Evolutionary conservation across 2,888 invertebrate genomes (phyloP), one percentile per base, ranked within the genome.

Genomic region (Microchrysa polita): DNA sequence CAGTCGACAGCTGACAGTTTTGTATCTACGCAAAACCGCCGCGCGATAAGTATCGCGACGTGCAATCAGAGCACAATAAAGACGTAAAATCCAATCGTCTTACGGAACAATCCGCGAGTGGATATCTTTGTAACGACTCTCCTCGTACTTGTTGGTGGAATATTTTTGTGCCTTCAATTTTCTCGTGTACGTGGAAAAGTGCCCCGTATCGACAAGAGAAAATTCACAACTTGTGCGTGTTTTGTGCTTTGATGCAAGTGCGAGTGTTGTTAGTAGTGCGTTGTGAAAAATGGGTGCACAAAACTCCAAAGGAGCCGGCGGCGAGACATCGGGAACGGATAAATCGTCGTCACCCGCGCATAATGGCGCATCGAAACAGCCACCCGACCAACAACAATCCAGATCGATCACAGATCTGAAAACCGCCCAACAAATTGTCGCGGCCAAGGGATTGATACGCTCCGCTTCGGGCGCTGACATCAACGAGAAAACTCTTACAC

Each of bases 381-480:
- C 55, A 27, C 69, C 55, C 55, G 69, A 69, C 20, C 34, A 57
- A n/a, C 27, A 9, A 16, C 14, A n/a, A 27, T 16, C 53, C 12
- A 52, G n/a, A 14, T 16, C 48, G 18, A 22, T 20, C n/a, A 18
- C 27, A 10, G 69, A 69, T 40, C 18, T 48, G 18, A 69, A 42
- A 69, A 7, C 22, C 14, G 22, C 18, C 5, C 69, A 69, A 52
- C 55, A 57, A 20, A 34, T 34, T 34, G 67, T 67, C n/a, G 48
- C 48, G 20, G 9, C 34, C 42, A 55, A 87, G 77, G 87, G 87
- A 42, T 84, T 89, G 78, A 88, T 89, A 23, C 86, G 89, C 75
- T 90, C 90, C 63, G 88, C 90, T 34, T 91, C 92, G 27, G 90
- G 89, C 12, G 88, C 88, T 18, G 92, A 92, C 80, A 87, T 90